Evolutionary conservation across 2,113 vertebrate species (phyloP), one percentile per base, ranked within the genome.

Genomic region (Mugil cephalus): DNA sequence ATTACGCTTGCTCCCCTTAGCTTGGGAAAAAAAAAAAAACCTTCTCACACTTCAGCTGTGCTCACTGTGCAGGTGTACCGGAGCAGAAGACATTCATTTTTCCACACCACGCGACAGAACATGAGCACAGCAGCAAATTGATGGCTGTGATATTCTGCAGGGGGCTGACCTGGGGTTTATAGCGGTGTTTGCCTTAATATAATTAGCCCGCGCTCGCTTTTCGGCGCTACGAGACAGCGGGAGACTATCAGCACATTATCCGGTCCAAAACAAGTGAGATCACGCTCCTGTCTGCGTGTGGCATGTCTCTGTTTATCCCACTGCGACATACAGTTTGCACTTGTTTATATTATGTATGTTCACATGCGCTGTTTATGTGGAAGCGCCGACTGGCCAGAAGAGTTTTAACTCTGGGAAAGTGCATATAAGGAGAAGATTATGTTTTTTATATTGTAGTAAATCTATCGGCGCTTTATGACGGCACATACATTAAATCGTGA

Each of bases 61-160:
- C 64, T 87, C 69, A 38, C 39, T 55, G 12, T 42, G 24, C 68
- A 61, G 54, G 19, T 11, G 84, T 43, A 75, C 18, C 53, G 56
- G 68, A 74, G 78, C 76, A 68, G 72, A 86, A 76, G 19, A 61
- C 8, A 82, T 73, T 75, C 1, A 34, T 58, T 54, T 88, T 90
- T 82, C 87, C 86, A 84, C 68, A 58, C 9, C n/a, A 8, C 8
- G 17, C 55, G 52, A 56, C 60, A 66, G 30, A 51, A 48, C 55
- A 47, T 58, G 67, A 74, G 62, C 70, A 35, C 56, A n/a, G 43
- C 79, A 70, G 82, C 73, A 69, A 35, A 63, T 60, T 11, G 24
- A 69, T 12, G 48, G 10, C 48, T 38, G n/a, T 42, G 8, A 60
- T 71, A 43, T 30, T 54, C 38, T 30, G 45, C 14, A 40, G 50